Conservation (phyloP, 2,113 vertebrate genomes). For the Myiagra hebetior region DNA sequence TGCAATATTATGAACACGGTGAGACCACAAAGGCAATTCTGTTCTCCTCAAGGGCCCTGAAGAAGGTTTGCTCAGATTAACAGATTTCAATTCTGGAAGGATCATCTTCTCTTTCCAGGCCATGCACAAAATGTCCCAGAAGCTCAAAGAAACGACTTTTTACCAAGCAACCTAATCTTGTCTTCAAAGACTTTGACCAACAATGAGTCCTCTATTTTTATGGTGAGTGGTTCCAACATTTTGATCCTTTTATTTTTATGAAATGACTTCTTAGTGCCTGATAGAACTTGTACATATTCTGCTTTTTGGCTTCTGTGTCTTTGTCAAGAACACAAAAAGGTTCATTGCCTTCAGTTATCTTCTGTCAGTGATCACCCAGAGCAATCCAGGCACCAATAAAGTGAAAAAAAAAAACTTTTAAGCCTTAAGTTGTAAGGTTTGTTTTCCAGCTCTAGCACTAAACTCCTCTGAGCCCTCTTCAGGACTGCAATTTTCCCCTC, state of each 20-base stretch:
- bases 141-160: constrained; percentile 17
- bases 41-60: not conserved
- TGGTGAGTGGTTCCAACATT: not conserved
- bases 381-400: not conserved
- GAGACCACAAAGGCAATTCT: constrained; percentile 38
- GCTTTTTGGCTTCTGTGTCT: not conserved
- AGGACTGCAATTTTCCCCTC: not conserved
- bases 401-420: not conserved
- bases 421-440: not conserved
- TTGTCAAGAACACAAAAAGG: not conserved
- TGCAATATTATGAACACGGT: not conserved
- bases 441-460: not conserved
- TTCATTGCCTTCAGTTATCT: not conserved
- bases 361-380: not conserved
- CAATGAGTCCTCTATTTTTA: constrained; percentile 4
- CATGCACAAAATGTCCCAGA: not conserved
- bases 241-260: not conserved
- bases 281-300: not conserved
- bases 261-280: not conserved
- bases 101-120: constrained; percentile 23
- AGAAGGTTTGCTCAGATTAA: constrained; percentile 22
- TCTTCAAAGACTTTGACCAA: not conserved
- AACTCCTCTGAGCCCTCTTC: not conserved
- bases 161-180: not conserved
- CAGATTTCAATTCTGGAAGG: not conserved